Base-by-base conservation (phyloP, 2,113 vertebrate species). In the Tyrannus savana region DNA sequence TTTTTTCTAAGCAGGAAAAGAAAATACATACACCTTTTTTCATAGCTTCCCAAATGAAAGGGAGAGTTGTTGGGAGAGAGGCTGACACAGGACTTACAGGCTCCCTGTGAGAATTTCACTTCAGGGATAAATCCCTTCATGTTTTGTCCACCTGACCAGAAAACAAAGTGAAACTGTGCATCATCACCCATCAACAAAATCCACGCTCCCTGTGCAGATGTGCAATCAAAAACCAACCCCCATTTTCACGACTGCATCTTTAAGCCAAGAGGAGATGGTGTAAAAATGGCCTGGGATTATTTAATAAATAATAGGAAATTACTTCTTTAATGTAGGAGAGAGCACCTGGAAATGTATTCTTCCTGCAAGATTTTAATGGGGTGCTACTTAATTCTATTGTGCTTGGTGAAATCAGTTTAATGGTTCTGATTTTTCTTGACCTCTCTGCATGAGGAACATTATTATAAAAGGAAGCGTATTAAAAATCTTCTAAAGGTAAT, bases 321-420 rank as follows among this genome's bases (percentile, higher is more conserved):
- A 73, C 50, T 44, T 80, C 88, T 84, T 49, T 39, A 80, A 59
- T n/a, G 39, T 52, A 77, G 55, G 11, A 5, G 39, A 86, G 52
- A 77, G 22, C 31, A 53, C 39, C 73, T 80, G 64, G 67, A 84
- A 92, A 81, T 19, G 5, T 47, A 28, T 74, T 90, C 46, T 78
- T 84, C 50, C 67, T 49, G 41, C 25, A 58, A 64, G 50, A 73
- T 47, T 86, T 56, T 77, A 75, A 88, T 31, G 18, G 55, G 33
- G 35, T 71, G 31, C 68, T 77, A 55, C 79, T 84, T 92, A 86
- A 93, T 88, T 95, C 89, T 74, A 50, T 47, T 90, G 60, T 89
- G 52, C 72, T 77, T 74, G 39, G 46, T 81, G 30, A 73, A 89
- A 81, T 86, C 79, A 63, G 27, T 55, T 84, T 93, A 95, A 89